Evolutionary conservation across 2,888 invertebrate species (phyloP).

Genomic region (Prionchulus punctatus): DNA sequence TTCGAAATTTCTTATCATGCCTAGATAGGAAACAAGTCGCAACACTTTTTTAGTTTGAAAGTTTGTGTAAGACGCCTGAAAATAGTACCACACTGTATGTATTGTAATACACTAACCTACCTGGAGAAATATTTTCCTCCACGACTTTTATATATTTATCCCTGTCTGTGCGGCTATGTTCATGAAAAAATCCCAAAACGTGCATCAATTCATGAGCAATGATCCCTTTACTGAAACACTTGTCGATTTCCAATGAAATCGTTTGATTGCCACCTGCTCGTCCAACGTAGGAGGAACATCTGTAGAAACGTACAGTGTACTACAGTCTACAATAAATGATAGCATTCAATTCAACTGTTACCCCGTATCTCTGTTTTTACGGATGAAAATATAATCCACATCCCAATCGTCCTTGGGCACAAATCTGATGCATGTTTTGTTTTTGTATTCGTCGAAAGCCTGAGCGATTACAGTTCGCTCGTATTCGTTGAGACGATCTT

Average conservation of each 20-base stretch:
- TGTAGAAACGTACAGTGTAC: too few species aligned
- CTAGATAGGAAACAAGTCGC: too few species aligned
- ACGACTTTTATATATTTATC: too few species aligned
- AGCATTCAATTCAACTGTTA: slow-evolving; percentile 15
- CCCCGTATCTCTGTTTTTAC: slow-evolving; percentile 38
- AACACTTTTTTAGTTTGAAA: too few species aligned
- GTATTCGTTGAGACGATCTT: slow-evolving; percentile 27
- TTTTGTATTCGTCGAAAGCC: slow-evolving; percentile 46
- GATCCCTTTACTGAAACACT: slow-evolving; percentile 42
- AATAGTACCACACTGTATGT: too few species aligned
- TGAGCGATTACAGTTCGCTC: slow-evolving; percentile 39
- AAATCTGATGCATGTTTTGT: slow-evolving; percentile 49
- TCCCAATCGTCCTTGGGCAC: slow-evolving; percentile 43
- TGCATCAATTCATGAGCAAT: slow-evolving; percentile 62
- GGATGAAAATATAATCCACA: slow-evolving; percentile 44
- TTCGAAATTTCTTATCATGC: slow-evolving; percentile 40
- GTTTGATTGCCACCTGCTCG: slow-evolving; percentile 55
- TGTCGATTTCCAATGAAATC: slow-evolving; percentile 44
- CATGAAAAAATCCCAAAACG: too few species aligned
- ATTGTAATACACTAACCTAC: too few species aligned
- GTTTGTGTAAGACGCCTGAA: too few species aligned
- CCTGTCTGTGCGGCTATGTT: too few species aligned
- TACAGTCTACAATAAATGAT: too few species aligned
- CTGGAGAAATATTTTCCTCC: too few species aligned
- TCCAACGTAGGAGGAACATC: slow-evolving; percentile 62